Evolutionary conservation across 1,140 invertebrate species (phyloP), one percentile per base, ranked within the genome.

Genomic region (Chrysomallon squamiferum): DNA sequence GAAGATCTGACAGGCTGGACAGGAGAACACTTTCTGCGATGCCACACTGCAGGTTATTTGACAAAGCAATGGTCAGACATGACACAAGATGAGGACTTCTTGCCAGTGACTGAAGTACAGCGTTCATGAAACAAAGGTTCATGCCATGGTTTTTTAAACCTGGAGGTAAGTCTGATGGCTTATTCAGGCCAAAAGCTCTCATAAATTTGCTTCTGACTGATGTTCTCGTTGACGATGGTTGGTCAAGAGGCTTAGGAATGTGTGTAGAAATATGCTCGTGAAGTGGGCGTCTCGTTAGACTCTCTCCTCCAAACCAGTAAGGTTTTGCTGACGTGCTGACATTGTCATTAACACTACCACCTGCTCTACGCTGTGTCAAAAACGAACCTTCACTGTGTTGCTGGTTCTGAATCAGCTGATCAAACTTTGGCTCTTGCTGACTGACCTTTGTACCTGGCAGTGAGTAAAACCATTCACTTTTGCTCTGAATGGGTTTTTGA

Each of bases 61-160:
- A 62, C 6, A 5, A 15, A 7, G 71, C 62, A 27, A 35, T 60
- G 35, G 62, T 59, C 11, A 83, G 66, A 41, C 69, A 67, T n/a
- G 76, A 66, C 20, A 72, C 70, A 11, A 84, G 65, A 35, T 71
- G 62, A 2, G 83, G 83, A 13, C 69, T 80, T 30, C 77, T 66
- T 7, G 80, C 72, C 43, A 84, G 58, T 68, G 81, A 84, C 65
- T 84, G 83, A 9, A 84, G 50, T n/a, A 83, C 71, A 54, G 78
- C 72, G 60, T 84, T 84, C 65, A 84, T 78, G 58, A 84, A 84
- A 67, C 83, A 84, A 41, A 83, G 62, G 60, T 83, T 83, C 59
- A 80, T 74, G 25, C 80, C 78, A 60, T 80, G 73, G 66, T 83
- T 83, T 49, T 68, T 66, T 20, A 84, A 59, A 18, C 83, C 83